Evolutionary conservation across 2,113 vertebrate species (phyloP), one percentile per base, ranked within the genome.

Genomic region (Rynchops niger): DNA sequence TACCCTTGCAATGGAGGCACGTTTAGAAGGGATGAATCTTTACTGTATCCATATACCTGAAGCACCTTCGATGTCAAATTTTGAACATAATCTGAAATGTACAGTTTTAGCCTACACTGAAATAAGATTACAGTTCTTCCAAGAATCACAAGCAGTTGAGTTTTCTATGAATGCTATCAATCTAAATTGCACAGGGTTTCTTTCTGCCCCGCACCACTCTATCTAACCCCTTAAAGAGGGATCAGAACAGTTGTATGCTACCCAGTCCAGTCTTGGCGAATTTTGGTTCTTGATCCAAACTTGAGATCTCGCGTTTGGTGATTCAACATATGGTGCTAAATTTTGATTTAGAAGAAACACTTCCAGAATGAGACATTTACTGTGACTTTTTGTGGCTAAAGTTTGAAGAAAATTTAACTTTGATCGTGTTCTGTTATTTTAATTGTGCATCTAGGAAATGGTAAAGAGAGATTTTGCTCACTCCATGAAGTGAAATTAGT

Each of bases 401-500:
- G 34, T 53, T 87, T 26, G n/a, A 59, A 80, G 50, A 94, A 95
- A 95, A 90, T 36, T 47, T 82, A 84, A 90, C 58, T 93, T 95
- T 53, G 10, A 11, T 93, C 90, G 21, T 77, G 34, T 65, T 96
- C 97, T 95, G 15, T 96, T 92, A 92, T 96, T 97, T 96, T 94
- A 83, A 74, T 83, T 96, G 63, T 87, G 63, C 38, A 52, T 71
- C 86, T 94, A 87, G 63, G 81, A 97, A 93, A 79, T 45, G 3
- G n/a, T 81, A 86, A 93, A 83, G 90, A 81, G 77, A 93, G 20
- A 91, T 80, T 97, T 98, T 97, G 61, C 81, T 97, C 65, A 83
- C 85, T 97, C 97, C 8, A 70, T 94, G 67, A 96, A 90, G 78
- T 97, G 82, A 95, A 96, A 93, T 96, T 97, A 95, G 56, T 95